Percentiles rank a stretch among this genome's conserved stretches.
phyloP scores from a whole-genome alignment of 2,797 vertebrate species.

The Champsocephalus gunnari region DNA sequence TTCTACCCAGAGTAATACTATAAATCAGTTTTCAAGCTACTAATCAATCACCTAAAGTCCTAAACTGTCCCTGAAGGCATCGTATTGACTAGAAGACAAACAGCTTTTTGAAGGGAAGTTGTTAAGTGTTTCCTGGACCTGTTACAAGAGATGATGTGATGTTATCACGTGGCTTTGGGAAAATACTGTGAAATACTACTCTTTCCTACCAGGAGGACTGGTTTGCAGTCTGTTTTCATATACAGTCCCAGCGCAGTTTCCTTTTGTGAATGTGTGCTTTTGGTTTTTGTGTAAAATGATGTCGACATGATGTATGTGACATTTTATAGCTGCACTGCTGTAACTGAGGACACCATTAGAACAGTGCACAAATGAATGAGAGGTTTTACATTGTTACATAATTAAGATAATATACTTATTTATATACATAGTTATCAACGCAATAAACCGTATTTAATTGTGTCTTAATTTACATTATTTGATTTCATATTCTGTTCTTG shows the following conservation, averaged over 20 bases:
- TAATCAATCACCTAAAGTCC: slow-evolving; percentile 47
- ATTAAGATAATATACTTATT: no score
- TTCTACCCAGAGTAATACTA: slow-evolving; percentile 28
- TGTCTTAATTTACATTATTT: no score
- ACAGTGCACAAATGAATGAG: neutral
- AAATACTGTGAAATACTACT: neutral
- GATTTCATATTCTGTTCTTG: no score
- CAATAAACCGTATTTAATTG: no score
- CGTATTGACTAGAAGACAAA: slow-evolving; percentile 36
- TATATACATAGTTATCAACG: no score
- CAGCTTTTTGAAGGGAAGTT: slow-evolving; percentile 7
- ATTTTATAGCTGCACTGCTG: neutral
- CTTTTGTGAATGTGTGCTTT: neutral
- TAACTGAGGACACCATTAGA: neutral
- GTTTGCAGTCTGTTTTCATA: neutral
- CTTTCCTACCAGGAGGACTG: neutral
- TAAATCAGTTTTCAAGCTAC: slow-evolving; percentile 45
- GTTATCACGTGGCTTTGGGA: neutral
- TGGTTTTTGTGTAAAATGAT: slow-evolving; percentile 2
- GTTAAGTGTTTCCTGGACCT: slow-evolving; percentile 39
- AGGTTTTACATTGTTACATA: no score
- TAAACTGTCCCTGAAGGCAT: slow-evolving; percentile 34
- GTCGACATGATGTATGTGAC: neutral
- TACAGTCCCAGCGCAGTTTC: neutral
- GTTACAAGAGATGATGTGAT: slow-evolving; percentile 23